Percentiles rank a stretch among this genome's conserved stretches.
Evolutionary conservation across 2,797 vertebrate species (phyloP).

Genomic region (Hylomyscus alleni): DNA sequence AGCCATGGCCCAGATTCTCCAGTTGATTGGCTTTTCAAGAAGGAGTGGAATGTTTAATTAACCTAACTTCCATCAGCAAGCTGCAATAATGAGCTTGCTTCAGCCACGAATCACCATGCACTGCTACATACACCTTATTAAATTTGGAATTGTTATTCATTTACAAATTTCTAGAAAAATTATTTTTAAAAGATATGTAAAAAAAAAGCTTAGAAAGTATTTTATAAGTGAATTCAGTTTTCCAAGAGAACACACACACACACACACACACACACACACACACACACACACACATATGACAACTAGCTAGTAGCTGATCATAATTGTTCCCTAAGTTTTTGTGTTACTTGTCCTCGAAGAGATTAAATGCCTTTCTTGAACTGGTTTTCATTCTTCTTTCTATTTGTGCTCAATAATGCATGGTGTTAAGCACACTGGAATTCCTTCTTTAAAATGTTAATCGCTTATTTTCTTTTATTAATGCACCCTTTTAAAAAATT

Average conservation of each 20-base stretch:
- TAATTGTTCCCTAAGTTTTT: neutral
- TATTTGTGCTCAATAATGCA: slow-evolving; percentile 47
- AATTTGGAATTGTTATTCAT: slow-evolving; percentile 22
- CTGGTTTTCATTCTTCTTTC: neutral
- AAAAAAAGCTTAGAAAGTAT: slow-evolving; percentile 16
- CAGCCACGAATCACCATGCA: slow-evolving; percentile 29
- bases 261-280: neutral
- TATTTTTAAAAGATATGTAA: neutral
- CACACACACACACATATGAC: neutral
- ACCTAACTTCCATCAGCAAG: slow-evolving; percentile 57
- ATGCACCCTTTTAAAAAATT: neutral
- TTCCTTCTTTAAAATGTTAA: slow-evolving; percentile 48
- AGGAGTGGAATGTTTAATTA: slow-evolving; percentile 78
- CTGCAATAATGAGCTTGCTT: slow-evolving; percentile 62
- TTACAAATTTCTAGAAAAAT: slow-evolving; percentile 31
- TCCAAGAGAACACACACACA: neutral
- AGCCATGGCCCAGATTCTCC: slow-evolving; percentile 58
- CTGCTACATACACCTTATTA: slow-evolving; percentile 33
- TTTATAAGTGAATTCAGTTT: slow-evolving; percentile 26
- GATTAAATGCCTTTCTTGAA: neutral
- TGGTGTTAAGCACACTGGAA: neutral
- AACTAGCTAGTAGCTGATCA: neutral
- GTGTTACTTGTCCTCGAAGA: neutral
- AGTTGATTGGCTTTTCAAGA: slow-evolving; percentile 47
- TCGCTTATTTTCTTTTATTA: slow-evolving; percentile 51